Conservation (phyloP, 2,888 invertebrate species). For the Lysandra coridon region DNA sequence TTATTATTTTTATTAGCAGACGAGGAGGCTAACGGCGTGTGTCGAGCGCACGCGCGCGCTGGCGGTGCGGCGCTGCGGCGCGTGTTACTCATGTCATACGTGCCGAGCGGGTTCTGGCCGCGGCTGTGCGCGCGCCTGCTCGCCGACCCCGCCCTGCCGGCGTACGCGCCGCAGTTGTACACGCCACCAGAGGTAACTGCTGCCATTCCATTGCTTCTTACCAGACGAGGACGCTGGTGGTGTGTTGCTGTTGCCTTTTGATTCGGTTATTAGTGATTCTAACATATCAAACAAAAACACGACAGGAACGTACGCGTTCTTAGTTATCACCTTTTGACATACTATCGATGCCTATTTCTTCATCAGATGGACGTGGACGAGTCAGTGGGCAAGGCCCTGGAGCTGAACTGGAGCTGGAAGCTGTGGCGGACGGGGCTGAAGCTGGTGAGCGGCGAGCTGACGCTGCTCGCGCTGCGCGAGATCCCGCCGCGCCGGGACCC, state of each 20-base stretch:
- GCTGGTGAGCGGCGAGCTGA: conserved; percentile 90
- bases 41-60: conserved; percentile 57
- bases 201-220: too few relatives aligned
- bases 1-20: conserved; percentile 31
- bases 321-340: background rate
- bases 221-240: too few relatives aligned
- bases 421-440: conserved; percentile 97
- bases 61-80: conserved; percentile 83
- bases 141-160: conserved; percentile 92
- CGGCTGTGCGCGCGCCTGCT: conserved; percentile 94
- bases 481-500: conserved; percentile 81
- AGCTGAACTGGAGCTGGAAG: conserved; percentile 92
- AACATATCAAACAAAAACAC: too few relatives aligned
- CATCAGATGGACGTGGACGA: conserved; percentile 81
- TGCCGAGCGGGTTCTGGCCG: conserved; percentile 99
- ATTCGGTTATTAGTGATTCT: background rate
- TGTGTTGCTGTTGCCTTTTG: too few relatives aligned
- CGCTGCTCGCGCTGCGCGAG: conserved; percentile 91
- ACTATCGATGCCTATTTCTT: background rate
- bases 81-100: conserved; percentile 95
- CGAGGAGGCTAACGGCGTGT: conserved; percentile 57
- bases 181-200: background rate
- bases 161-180: conserved; percentile 79
- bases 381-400: conserved; percentile 81
- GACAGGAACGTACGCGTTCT: background rate